Evolutionary conservation across 2,888 invertebrate genomes (phyloP), one percentile per base, ranked within the genome.

Genomic region (Zonitis immaculata): DNA sequence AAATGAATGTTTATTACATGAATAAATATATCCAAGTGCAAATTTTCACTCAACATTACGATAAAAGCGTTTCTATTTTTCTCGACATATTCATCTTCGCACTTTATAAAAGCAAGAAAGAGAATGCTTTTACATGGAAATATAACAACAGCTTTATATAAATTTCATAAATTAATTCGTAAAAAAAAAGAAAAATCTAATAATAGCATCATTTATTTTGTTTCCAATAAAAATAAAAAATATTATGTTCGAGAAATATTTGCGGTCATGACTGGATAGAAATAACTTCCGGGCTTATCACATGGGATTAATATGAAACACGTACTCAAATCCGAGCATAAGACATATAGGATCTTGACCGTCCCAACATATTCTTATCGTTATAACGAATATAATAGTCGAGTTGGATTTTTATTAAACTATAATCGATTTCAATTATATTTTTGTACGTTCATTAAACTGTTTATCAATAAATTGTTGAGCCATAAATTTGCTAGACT

Each of bases 251-350:
- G 27, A 32, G 66, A 68, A 64, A 66, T 66, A 70, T 68, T 67
- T 63, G 63, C 58, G 68, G 67, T 67, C 67, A 61, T 63, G 69
- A 67, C 68, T 68, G 67, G 66, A 66, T 68, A 66, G 61, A 68
- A 67, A 69, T 71, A 71, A 69, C 58, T 62, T 12, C 56, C 58
- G 49, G 58, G 59, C n/a, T 58, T 62, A 62, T 62, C 62, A 54
- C 47, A 61, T 58, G 64, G 57, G 61, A 64, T 68, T 68, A 67
- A 67, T 68, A 65, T 67, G 63, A 65, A 64, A 64, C 65, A 59
- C 56, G 61, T 57, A 59, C 45, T 47, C 26, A 5, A 48, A 42
- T 9, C 20, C 35, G 27, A 22, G n/a, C 16, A 22, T 5, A 22
- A 5, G 22, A 4, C n/a, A n/a, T n/a, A n/a, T n/a, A n/a, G n/a